These are phyloP conservation scores for Lepidocyrtoides sp. DNA, from an alignment of 2,888 invertebrate genomes.

Conservation along the genomic window DNA sequence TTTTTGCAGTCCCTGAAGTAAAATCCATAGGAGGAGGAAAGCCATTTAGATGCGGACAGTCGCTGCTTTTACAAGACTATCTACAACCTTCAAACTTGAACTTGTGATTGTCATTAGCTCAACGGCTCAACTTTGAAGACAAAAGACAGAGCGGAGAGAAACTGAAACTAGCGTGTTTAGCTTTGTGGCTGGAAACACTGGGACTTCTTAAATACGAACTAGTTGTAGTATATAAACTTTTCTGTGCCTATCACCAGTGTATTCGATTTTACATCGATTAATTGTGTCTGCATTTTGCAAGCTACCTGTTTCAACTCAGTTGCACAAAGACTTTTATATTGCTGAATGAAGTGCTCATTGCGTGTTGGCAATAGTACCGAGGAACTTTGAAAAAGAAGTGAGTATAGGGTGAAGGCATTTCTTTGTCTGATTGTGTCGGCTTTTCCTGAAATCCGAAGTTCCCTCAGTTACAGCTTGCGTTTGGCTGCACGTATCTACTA, in stretches of 20 bases:
- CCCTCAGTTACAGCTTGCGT: constrained; percentile 53
- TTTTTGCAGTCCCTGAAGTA: too few species aligned
- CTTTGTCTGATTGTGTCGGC: background rate
- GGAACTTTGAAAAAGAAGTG: too few species aligned
- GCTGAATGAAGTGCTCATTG: background rate
- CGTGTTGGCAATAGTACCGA: background rate
- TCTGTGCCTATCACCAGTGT: constrained; percentile 46
- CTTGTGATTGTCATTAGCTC: background rate
- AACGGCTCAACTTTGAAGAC: constrained; percentile 3
- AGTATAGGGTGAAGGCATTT: too few species aligned
- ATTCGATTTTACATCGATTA: constrained; percentile 33
- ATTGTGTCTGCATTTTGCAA: background rate
- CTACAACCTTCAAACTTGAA: background rate
- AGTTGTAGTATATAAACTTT: background rate
- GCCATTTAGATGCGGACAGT: too few species aligned
- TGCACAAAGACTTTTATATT: too few species aligned
- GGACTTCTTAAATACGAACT: background rate
- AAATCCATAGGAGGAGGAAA: too few species aligned
- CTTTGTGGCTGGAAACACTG: background rate
- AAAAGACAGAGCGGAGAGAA: background rate
- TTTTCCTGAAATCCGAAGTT: background rate
- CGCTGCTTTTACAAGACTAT: background rate
- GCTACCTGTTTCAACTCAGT: constrained; percentile 1
- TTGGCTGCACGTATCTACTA: background rate
- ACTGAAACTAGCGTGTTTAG: background rate